Percentiles rank a stretch among this genome's conserved stretches.
Conservation (phyloP, 1,140 invertebrate genomes). For the Melitaea cinxia region DNA sequence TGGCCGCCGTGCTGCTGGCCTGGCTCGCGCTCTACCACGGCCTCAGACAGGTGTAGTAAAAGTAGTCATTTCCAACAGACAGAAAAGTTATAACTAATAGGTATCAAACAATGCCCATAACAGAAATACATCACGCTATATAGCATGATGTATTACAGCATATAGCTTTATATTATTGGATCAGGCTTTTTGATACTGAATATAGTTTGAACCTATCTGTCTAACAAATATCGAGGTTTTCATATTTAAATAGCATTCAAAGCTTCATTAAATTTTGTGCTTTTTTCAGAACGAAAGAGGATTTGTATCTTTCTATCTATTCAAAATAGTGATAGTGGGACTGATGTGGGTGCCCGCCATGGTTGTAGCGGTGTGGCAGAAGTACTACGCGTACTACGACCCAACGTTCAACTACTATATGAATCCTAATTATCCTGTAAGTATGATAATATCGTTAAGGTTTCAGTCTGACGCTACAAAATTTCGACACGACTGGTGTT, state of each 20-base stretch:
- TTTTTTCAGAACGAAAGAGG: slow-evolving; percentile 92
- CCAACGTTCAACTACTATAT: slow-evolving; percentile 96
- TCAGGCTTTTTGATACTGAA: too few relatives aligned
- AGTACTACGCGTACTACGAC: slow-evolving; percentile 93
- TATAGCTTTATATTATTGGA: too few relatives aligned
- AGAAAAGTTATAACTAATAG: too few relatives aligned
- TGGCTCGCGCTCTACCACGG: slow-evolving; percentile 98
- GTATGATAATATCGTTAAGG: slow-evolving; percentile 39
- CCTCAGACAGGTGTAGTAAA: slow-evolving; percentile 90
- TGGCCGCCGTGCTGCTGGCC: slow-evolving; percentile 93
- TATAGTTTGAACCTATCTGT: too few relatives aligned
- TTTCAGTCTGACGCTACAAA: background rate
- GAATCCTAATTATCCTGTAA: slow-evolving; percentile 95
- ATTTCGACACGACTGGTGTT: background rate
- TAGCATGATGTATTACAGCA: too few relatives aligned
- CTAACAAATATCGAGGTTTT: too few relatives aligned
- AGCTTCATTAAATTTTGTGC: too few relatives aligned
- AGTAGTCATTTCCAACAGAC: background rate
- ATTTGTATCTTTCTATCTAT: slow-evolving; percentile 93
- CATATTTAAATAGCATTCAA: too few relatives aligned
- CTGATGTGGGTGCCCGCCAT: slow-evolving; percentile 94
- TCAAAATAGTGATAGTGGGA: slow-evolving; percentile 94
- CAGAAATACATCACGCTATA: too few relatives aligned
- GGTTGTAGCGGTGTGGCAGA: slow-evolving; percentile 93
- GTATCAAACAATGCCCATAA: too few relatives aligned